Conservation (phyloP, 2,113 vertebrate genomes). For the Nesoenas mayeri region DNA sequence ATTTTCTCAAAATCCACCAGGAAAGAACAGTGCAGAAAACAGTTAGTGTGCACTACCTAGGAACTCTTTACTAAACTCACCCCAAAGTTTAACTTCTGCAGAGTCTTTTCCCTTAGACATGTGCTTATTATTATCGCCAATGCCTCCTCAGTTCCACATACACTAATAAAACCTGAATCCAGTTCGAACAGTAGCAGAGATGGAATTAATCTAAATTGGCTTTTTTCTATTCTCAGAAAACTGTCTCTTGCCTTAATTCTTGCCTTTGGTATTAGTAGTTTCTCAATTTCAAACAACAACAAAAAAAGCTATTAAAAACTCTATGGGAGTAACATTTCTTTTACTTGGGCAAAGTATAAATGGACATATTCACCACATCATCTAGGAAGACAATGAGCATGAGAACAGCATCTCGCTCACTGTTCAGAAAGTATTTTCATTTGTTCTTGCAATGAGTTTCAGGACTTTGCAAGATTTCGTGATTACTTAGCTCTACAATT, state of each 20-base stretch:
- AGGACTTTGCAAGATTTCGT: background rate
- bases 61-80: background rate
- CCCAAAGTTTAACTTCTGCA: background rate
- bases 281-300: background rate
- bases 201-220: background rate
- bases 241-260: background rate
- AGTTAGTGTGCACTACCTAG: background rate
- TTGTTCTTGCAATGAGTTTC: background rate
- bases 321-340: background rate
- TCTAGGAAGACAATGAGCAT: background rate
- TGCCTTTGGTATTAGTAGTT: background rate
- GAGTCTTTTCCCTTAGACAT: background rate
- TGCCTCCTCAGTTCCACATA: background rate
- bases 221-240: background rate
- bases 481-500: background rate
- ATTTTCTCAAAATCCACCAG: background rate
- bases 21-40: background rate
- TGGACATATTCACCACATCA: background rate
- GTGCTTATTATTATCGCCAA: background rate
- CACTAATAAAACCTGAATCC: background rate
- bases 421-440: background rate
- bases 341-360: background rate
- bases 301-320: background rate
- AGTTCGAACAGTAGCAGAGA: background rate
- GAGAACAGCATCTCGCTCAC: background rate